phyloP scores from a whole-genome alignment of 1,140 invertebrate genomes.

The Danaus plexippus region DNA sequence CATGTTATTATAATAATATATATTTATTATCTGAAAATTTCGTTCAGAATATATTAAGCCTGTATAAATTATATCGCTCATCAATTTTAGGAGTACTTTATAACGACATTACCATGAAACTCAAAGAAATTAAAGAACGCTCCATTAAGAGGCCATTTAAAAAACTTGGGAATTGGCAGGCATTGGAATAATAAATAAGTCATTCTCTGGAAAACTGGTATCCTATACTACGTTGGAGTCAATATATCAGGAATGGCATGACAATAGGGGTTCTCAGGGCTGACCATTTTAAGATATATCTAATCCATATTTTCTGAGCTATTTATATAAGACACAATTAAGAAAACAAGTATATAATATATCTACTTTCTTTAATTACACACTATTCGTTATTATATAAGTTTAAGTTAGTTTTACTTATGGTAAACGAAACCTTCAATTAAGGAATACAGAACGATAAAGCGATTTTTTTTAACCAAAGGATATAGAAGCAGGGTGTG shows the following conservation, averaged over 20 bases:
- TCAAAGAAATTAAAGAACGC: constrained; percentile 5
- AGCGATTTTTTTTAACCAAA: too few species aligned
- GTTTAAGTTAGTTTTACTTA: constrained; percentile 8
- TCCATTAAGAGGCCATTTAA: constrained; percentile 6
- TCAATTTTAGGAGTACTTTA: constrained; percentile 7
- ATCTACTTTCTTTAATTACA: background rate
- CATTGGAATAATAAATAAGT: constrained; percentile 25
- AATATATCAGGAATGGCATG: constrained; percentile 34
- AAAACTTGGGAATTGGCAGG: constrained; percentile 13
- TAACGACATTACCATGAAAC: constrained; percentile 7
- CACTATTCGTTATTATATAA: background rate
- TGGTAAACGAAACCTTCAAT: too few species aligned
- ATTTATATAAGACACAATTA: background rate
- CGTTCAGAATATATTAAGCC: too few species aligned
- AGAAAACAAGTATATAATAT: background rate
- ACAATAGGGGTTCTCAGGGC: constrained; percentile 32
- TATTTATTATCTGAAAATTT: too few species aligned
- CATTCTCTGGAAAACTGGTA: constrained; percentile 37
- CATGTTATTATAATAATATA: too few species aligned
- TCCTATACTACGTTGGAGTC: constrained; percentile 23
- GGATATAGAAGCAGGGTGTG: background rate
- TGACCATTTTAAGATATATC: constrained; percentile 5
- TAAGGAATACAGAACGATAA: too few species aligned
- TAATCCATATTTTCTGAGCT: background rate
- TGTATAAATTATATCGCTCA: background rate